Evolutionary conservation across 2,888 invertebrate species (phyloP), one percentile per base, ranked within the genome.

Genomic region (Epirrhoe tristata): DNA sequence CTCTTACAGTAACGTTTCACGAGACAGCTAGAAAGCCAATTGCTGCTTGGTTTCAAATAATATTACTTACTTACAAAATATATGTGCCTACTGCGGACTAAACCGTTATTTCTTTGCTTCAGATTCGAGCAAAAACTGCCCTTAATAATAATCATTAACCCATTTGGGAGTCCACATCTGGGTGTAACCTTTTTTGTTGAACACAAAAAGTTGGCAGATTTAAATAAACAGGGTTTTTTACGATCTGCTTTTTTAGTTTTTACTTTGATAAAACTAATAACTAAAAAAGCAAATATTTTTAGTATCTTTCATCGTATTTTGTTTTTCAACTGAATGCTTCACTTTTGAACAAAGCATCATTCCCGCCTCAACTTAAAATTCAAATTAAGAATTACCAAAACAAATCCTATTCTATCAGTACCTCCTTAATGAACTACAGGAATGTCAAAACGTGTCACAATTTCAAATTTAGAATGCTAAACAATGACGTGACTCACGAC

Each of bases 361-460:
- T 54, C 53, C 39, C 24, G 60, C 34, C 54, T 36, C 39, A 58
- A 68, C 57, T 60, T n/a, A 39, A 62, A 61, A 67, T 63, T 60
- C 60, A 56, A 63, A 61, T 62, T 58, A 65, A 32, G 10, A 24
- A 68, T 68, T 68, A 60, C 53, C 24, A 55, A 68, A 64, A 58
- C 68, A 61, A 68, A 64, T 64, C 53, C 24, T 55, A 53, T 60
- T 60, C 58, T 48, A 56, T 52, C 12, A 48, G 16, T 48, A 43
- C 39, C 10, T 52, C 59, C 36, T 8, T 68, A 64, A 68, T 68
- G 61, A 62, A 70, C 73, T 73, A 73, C 70, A 71, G 73, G 78
- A 75, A 79, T 72, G 73, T 77, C 77, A 75, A 75, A 77, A 80
- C 78, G 80, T 77, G 75, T 73, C 73, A 65, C 43, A 46, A 66